These are phyloP conservation scores for Orussus abietinus DNA, from an alignment of 1,140 invertebrate species.

Conservation along the genomic window DNA sequence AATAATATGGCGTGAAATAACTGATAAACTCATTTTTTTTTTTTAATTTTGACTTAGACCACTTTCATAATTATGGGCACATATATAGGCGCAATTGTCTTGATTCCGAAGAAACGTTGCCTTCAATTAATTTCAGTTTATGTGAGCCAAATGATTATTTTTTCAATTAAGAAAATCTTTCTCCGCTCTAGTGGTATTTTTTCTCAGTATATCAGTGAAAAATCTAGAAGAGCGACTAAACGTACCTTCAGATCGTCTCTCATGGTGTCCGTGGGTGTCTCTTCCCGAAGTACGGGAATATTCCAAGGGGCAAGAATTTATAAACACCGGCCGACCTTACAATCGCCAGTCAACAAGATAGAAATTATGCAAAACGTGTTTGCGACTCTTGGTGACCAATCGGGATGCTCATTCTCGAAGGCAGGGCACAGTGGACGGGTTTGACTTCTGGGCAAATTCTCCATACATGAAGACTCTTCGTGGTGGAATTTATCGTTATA, in stretches of 20 bases:
- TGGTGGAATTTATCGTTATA: background rate
- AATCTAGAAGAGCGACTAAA: no score
- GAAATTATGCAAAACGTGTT: conserved; percentile 35
- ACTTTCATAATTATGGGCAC: no score
- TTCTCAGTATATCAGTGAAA: no score
- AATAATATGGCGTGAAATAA: no score
- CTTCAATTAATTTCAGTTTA: no score
- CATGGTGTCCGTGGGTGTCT: conserved; percentile 19
- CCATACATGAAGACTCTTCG: background rate
- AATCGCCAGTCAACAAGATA: conserved; percentile 12
- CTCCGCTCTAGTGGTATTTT: background rate
- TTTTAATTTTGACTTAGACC: no score
- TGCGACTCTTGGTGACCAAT: conserved; percentile 15
- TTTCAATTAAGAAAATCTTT: conserved; percentile 2
- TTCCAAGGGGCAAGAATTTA: conserved; percentile 22
- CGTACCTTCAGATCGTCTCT: conserved; percentile 38
- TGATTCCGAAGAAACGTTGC: no score
- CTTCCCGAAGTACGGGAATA: conserved; percentile 9
- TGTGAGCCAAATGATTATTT: no score
- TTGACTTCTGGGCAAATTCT: conserved; percentile 4
- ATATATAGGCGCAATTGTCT: no score
- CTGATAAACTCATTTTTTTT: no score
- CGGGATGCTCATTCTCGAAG: conserved; percentile 12
- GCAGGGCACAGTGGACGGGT: conserved; percentile 20
- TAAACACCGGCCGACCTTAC: conserved; percentile 26